Conservation (phyloP, 1,140 invertebrate species). For the Drosophila varians region DNA sequence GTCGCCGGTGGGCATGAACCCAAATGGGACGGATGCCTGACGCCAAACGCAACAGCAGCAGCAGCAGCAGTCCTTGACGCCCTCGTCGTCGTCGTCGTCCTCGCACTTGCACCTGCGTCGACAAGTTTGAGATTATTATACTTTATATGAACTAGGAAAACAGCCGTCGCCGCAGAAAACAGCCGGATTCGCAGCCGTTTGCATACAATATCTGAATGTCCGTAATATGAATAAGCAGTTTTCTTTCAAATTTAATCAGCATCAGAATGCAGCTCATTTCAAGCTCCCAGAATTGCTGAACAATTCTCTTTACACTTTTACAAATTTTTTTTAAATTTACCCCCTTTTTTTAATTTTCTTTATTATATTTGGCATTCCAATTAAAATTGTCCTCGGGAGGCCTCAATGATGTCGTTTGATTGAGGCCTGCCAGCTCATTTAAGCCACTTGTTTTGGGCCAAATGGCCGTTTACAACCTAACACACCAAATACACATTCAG, state of each 20-base stretch:
- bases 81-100: slow-evolving; percentile 54
- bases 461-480: slow-evolving; percentile 22
- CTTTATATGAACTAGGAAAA: slow-evolving; percentile 58
- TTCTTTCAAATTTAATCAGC: slow-evolving; percentile 41
- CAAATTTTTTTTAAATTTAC: slow-evolving; percentile 6
- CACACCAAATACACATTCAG: slow-evolving; percentile 31
- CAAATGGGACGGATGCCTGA: slow-evolving; percentile 78
- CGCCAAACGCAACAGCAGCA: slow-evolving; percentile 62
- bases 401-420: background rate
- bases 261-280: slow-evolving; percentile 7
- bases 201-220: slow-evolving; percentile 75
- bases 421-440: slow-evolving; percentile 3
- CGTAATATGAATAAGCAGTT: slow-evolving; percentile 75
- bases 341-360: background rate
- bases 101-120: slow-evolving; percentile 74
- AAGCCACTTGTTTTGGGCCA: slow-evolving; percentile 5
- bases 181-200: slow-evolving; percentile 44
- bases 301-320: slow-evolving; percentile 11
- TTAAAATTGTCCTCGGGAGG: slow-evolving; percentile 13
- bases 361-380: slow-evolving; percentile 37
- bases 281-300: slow-evolving; percentile 21
- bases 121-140: slow-evolving; percentile 83
- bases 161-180: slow-evolving; percentile 36
- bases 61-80: slow-evolving; percentile 37
- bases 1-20: slow-evolving; percentile 68